Evolutionary conservation across 2,113 vertebrate genomes (phyloP).

Genomic region (Gymnogyps californianus): DNA sequence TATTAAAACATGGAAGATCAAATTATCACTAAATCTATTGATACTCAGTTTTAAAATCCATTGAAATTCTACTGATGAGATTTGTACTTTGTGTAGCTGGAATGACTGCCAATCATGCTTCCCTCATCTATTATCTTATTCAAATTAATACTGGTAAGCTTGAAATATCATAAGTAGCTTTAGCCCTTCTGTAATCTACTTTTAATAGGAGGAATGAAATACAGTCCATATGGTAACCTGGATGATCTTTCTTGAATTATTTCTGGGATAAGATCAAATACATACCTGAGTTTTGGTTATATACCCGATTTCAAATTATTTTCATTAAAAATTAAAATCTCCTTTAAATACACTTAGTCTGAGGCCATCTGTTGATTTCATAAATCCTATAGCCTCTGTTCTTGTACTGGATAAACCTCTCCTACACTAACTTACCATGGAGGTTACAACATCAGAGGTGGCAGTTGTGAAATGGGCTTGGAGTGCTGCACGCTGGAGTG

Average conservation of each 20-base stretch:
- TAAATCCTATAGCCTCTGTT: background rate
- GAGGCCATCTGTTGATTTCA: conserved; percentile 50
- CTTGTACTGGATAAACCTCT: background rate
- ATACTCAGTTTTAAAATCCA: background rate
- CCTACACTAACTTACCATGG: background rate
- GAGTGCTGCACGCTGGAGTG: background rate
- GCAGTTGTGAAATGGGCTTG: background rate
- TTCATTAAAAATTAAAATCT: conserved; percentile 65
- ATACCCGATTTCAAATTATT: conserved; percentile 39
- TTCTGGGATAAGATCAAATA: conserved; percentile 47
- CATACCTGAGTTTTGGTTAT: conserved; percentile 50
- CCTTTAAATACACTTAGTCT: conserved; percentile 58
- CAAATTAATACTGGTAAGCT: conserved; percentile 58
- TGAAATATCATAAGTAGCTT: conserved; percentile 61
- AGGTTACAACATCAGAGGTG: background rate
- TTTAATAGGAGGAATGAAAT: conserved; percentile 61
- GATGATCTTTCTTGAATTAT: conserved; percentile 51
- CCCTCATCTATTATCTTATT: conserved; percentile 51
- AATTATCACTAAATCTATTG: background rate
- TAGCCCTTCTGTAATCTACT: conserved; percentile 47
- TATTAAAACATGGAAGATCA: background rate
- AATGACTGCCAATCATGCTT: conserved; percentile 50
- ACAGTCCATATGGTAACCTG: conserved; percentile 42
- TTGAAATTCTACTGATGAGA: conserved; percentile 43
- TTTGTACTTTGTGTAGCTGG: conserved; percentile 38